A percentile compares a stretch with the other conserved stretches of the same genome.
Evolutionary conservation across 2,113 vertebrate genomes (phyloP).

Genomic region (Anoura caudifer): DNA sequence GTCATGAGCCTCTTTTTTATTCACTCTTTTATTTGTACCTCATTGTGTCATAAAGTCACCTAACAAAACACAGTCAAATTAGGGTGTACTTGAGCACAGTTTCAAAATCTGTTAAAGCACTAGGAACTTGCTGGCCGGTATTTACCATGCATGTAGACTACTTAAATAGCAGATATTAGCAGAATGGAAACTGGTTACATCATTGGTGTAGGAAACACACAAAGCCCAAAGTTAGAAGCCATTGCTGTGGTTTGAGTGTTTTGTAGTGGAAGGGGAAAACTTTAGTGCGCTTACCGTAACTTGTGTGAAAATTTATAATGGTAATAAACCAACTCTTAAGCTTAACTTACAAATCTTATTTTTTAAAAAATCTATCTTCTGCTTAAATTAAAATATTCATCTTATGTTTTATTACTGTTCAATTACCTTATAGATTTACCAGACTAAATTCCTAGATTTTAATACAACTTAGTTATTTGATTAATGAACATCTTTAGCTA

Average conservation of each 20-base stretch:
- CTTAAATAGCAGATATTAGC: neutral
- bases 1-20: neutral
- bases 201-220: neutral
- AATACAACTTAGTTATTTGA: neutral
- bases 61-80: slow-evolving; percentile 25
- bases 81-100: neutral
- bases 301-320: neutral
- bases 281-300: neutral
- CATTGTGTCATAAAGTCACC: neutral
- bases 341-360: neutral
- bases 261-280: neutral
- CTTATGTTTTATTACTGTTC: neutral
- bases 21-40: neutral
- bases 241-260: neutral
- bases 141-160: neutral
- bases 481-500: neutral
- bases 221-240: neutral
- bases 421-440: neutral
- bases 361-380: neutral
- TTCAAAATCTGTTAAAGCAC: neutral
- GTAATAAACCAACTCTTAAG: neutral
- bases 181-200: neutral
- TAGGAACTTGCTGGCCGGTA: neutral
- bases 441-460: neutral
- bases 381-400: neutral